A percentile compares a stretch with the other conserved stretches of the same genome.
These are phyloP conservation scores for Axinella damicornis DNA, from an alignment of 37 sponge, comb jelly and placozoan genomes.

Conservation along the genomic window DNA sequence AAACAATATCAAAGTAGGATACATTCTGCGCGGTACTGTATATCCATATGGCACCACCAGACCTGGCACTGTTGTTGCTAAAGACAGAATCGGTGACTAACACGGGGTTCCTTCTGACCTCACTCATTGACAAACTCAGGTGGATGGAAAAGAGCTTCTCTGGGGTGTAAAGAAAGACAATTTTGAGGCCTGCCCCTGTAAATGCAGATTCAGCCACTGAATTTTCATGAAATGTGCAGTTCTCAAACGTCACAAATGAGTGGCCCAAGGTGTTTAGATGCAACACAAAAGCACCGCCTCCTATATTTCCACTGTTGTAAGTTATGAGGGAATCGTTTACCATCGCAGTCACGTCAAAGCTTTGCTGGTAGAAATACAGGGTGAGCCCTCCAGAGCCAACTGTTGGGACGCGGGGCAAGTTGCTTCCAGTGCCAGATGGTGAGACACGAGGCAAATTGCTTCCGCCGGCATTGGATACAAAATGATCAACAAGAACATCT, in stretches of 20 bases:
- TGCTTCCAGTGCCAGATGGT: too few species aligned
- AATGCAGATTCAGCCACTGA: background rate
- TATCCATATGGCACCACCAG: background rate
- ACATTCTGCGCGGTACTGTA: constrained; percentile 3
- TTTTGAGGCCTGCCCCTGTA: background rate
- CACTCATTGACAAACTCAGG: background rate
- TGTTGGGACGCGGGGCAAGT: too few species aligned
- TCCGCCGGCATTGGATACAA: too few species aligned
- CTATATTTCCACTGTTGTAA: background rate
- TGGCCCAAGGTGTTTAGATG: background rate
- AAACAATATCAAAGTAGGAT: background rate
- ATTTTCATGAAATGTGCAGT: background rate
- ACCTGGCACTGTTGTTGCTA: background rate
- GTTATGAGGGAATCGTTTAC: background rate
- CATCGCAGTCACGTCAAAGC: background rate
- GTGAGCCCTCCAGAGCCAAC: constrained; percentile 7
- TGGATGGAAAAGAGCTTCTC: background rate
- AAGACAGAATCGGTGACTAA: background rate
- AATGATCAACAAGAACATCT: too few species aligned
- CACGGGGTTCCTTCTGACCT: too few species aligned
- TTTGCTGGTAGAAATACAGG: background rate
- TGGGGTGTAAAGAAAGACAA: background rate
- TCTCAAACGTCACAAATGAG: background rate
- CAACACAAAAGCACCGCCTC: background rate
- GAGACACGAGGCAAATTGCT: too few species aligned